Percentiles rank a stretch among this genome's conserved stretches.
Evolutionary conservation across 2,113 vertebrate species (phyloP).

Genomic region (Anarhynchus alexandrinus): DNA sequence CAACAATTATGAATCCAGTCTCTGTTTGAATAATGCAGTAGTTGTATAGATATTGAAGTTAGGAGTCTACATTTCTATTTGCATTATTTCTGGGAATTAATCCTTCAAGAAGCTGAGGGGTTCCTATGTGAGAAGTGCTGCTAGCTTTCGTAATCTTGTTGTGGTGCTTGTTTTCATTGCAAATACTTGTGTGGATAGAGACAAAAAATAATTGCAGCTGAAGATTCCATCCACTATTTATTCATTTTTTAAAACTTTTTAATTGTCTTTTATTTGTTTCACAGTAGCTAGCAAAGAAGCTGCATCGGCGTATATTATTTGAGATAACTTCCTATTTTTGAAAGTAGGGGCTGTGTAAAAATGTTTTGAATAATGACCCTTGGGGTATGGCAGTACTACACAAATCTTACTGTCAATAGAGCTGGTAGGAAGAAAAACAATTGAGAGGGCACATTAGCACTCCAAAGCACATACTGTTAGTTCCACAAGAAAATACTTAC

Average conservation of each 20-base stretch:
- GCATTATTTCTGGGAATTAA: neutral
- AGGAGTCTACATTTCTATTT: neutral
- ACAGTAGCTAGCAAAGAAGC: neutral
- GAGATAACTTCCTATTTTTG: neutral
- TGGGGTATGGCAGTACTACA: neutral
- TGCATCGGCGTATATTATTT: neutral
- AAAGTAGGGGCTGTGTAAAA: neutral
- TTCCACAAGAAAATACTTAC: neutral
- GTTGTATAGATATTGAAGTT: conserved; percentile 16
- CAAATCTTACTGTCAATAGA: conserved; percentile 11
- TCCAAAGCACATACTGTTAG: neutral
- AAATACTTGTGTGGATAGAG: neutral
- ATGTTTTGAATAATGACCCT: neutral
- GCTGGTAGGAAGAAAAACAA: conserved; percentile 4
- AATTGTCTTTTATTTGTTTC: neutral
- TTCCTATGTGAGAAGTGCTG: neutral
- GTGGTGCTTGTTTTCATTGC: neutral
- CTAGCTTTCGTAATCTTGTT: neutral
- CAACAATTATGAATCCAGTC: neutral
- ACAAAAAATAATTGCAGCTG: neutral
- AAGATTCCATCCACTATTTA: neutral
- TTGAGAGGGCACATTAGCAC: neutral
- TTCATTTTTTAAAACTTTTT: neutral
- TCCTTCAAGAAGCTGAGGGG: neutral
- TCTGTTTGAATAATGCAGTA: conserved; percentile 10